phyloP scores from a whole-genome alignment of 2,113 vertebrate species.

The Daubentonia madagascariensis region DNA sequence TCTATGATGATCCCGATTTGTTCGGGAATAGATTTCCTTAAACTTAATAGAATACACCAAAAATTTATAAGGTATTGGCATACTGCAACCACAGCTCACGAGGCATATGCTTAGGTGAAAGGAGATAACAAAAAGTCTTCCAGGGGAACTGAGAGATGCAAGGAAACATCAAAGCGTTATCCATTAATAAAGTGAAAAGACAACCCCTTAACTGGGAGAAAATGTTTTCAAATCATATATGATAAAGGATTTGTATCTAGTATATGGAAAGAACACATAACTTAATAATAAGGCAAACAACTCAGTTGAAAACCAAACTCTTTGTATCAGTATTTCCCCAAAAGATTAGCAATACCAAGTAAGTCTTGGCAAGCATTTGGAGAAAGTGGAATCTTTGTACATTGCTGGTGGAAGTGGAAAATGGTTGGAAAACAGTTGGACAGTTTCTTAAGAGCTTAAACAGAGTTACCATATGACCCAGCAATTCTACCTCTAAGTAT shows the following conservation, averaged over 20 bases:
- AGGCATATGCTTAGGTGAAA: neutral
- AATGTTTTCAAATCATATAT: neutral
- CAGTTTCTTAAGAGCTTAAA: neutral
- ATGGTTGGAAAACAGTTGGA: neutral
- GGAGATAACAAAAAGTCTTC: neutral
- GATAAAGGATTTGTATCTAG: neutral
- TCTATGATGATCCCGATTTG: neutral
- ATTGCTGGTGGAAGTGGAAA: neutral
- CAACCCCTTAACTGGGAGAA: neutral
- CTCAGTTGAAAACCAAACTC: neutral
- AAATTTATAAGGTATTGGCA: neutral
- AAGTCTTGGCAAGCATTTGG: neutral
- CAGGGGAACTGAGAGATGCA: neutral
- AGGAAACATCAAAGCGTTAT: neutral
- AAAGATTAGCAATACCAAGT: neutral
- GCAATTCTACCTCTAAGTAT: neutral
- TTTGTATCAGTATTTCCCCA: neutral
- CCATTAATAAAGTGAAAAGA: neutral
- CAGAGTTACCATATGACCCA: neutral
- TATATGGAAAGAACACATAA: neutral
- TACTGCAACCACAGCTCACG: neutral
- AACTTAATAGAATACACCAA: neutral
- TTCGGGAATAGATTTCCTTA: neutral
- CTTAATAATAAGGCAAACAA: neutral
- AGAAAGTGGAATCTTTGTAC: neutral